A percentile compares a stretch with the other conserved stretches of the same genome.
Conservation (phyloP, 1,140 invertebrate species). For the Portunus trituberculatus region DNA sequence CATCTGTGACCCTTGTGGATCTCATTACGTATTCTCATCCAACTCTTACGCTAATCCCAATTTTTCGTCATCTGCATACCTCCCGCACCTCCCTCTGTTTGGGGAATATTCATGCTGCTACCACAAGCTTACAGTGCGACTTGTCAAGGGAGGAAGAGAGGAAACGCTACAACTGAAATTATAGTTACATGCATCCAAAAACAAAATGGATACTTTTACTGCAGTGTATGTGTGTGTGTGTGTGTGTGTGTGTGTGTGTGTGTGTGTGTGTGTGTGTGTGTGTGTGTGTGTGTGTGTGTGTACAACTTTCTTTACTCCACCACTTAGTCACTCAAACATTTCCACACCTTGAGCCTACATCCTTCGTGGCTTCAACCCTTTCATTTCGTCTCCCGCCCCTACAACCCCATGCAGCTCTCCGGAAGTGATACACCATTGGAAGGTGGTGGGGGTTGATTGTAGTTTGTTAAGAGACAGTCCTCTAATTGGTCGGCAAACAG, state of each 20-base stretch:
- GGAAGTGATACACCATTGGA: background rate
- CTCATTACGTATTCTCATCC: background rate
- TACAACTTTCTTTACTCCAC: background rate
- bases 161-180: too few species aligned
- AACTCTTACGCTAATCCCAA: background rate
- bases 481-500: conserved; percentile 29
- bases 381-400: background rate
- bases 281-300: conserved; percentile 16
- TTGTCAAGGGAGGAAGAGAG: too few species aligned
- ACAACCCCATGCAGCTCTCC: background rate
- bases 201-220: too few species aligned
- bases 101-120: too few species aligned
- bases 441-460: background rate
- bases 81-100: background rate
- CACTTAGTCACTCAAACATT: background rate
- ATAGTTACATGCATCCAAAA: too few species aligned
- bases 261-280: conserved; percentile 1
- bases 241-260: background rate
- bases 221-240: background rate
- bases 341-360: background rate
- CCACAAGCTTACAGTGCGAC: too few species aligned
- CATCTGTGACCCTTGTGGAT: background rate
- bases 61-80: background rate
- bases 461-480: background rate
- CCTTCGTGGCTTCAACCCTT: background rate